Conservation (phyloP, 1,140 invertebrate genomes). For the Drosophila repleta region DNA sequence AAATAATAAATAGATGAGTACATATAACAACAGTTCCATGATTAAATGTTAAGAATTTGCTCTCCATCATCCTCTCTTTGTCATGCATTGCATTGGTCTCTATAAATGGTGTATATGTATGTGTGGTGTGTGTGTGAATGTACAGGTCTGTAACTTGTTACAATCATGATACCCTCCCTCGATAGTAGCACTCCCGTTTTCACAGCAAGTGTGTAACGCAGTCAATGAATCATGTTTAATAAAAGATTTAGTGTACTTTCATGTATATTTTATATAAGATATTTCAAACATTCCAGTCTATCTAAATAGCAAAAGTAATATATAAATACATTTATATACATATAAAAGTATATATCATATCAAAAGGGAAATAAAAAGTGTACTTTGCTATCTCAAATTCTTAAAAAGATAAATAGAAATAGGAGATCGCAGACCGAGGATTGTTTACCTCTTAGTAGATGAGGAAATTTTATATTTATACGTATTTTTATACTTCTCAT, state of each 20-base stretch:
- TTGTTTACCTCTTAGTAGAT: neutral
- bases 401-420: no score
- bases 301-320: no score
- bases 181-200: neutral
- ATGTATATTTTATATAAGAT: no score
- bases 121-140: conserved; percentile 6
- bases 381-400: no score
- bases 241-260: no score
- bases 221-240: neutral
- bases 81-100: conserved; percentile 27
- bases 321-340: neutral
- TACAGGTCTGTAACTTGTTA: conserved; percentile 12
- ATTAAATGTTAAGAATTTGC: conserved; percentile 8
- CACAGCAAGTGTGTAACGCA: neutral
- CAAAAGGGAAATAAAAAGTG: no score
- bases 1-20: conserved; percentile 16
- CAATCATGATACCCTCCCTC: conserved; percentile 5
- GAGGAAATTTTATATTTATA: neutral
- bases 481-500: no score
- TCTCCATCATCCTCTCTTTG: neutral
- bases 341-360: no score
- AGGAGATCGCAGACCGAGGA: neutral
- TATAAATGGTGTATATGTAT: neutral
- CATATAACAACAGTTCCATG: conserved; percentile 5
- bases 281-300: no score